These are phyloP conservation scores for Caenorhabditis sp. DNA, from an alignment of 2,888 invertebrate species.

Conservation along the genomic window DNA sequence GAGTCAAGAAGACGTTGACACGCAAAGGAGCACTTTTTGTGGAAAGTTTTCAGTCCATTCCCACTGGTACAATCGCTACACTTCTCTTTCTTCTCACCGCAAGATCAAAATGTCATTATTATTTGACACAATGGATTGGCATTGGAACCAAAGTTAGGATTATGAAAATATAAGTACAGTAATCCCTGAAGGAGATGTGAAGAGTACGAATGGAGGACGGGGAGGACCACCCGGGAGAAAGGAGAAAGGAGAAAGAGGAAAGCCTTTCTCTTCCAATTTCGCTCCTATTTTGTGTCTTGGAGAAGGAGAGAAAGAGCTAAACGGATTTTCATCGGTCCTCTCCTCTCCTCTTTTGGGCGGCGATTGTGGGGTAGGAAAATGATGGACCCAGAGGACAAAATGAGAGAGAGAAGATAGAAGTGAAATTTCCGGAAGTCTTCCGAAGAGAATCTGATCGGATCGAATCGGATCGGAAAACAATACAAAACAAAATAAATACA, in stretches of 20 bases:
- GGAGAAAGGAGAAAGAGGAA: not conserved
- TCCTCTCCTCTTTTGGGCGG: no score
- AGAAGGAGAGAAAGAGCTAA: slow-evolving; percentile 28
- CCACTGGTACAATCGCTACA: slow-evolving; percentile 11
- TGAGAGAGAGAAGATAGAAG: not conserved
- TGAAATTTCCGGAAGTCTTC: slow-evolving; percentile 8
- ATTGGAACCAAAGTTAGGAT: no score
- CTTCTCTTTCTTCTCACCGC: slow-evolving; percentile 31
- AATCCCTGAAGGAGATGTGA: slow-evolving; percentile 46
- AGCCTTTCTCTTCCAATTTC: slow-evolving; percentile 22
- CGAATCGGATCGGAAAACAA: no score
- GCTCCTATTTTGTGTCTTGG: slow-evolving; percentile 13
- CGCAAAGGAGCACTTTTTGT: slow-evolving; percentile 14
- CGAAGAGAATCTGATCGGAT: no score
- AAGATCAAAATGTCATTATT: slow-evolving; percentile 47
- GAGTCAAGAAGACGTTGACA: slow-evolving; percentile 33
- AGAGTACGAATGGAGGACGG: slow-evolving; percentile 4
- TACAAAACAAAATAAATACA: not conserved
- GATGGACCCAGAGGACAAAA: slow-evolving; percentile 7
- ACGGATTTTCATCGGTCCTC: slow-evolving; percentile 59
- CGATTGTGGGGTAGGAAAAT: slow-evolving; percentile 29
- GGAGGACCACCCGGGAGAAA: slow-evolving; percentile 26
- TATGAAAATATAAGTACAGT: slow-evolving; percentile 43
- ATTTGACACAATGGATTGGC: slow-evolving; percentile 30
- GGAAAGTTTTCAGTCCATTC: slow-evolving; percentile 13